Evolutionary conservation across 2,888 invertebrate species (phyloP), one percentile per base, ranked within the genome.

Genomic region (Watsonalla binaria): DNA sequence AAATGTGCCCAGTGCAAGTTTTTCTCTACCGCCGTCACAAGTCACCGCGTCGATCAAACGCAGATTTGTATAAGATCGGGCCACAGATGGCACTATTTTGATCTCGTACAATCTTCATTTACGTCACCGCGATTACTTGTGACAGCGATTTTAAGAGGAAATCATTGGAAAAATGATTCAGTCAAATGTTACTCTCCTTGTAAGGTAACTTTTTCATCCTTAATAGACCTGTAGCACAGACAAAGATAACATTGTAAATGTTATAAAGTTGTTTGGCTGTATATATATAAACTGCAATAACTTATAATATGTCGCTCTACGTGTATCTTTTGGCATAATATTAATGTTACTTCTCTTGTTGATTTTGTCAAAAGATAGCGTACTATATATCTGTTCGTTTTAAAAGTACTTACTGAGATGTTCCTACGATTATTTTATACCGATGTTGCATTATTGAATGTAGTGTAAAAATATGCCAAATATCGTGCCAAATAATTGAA

Each of bases 401-500:
- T 37, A 7, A 37, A 7, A 37, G 37, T 8, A 42, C 9, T 8
- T 42, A 47, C 33, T 33, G 33, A 5, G 14, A 37, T 14, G 48
- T 48, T 48, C 48, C 48, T 48, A 48, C 6, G 15, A 6, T 33
- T 47, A 9, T n/a, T 15, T 47, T 47, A 54, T 48, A 59, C 50
- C 52, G 53, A 45, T 54, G 57, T 54, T 55, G 56, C 59, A 65
- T 51, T 61, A 63, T 49, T 60, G 66, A 69, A 11, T 37, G 56
- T 60, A 63, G 62, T 67, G 51, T 24, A 24, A 69, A 62, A 54
- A 60, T 68, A 78, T 71, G 86, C 85, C 86, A 86, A 87, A 84
- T 80, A 77, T 71, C 74, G 87, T 88, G 88, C 87, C 87, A 87
- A 86, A 68, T 69, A 71, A 66, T 65, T 67, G 68, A 68, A 66